Evolutionary conservation across 2,888 invertebrate species (phyloP), one percentile per base, ranked within the genome.

Genomic region (Hypolimnas misippus): DNA sequence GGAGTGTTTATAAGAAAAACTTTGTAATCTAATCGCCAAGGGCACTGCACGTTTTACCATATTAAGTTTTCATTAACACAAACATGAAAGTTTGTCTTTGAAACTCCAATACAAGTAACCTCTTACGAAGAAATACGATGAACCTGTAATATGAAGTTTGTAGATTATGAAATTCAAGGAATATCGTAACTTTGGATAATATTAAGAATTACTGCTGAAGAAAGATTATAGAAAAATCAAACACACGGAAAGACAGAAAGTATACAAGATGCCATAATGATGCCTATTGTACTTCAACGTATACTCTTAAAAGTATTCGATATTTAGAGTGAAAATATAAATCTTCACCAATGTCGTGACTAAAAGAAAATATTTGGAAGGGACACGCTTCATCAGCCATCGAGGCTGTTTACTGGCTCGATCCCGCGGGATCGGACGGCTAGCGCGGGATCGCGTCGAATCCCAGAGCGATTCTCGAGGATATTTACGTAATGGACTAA

Each of bases 281-380:
- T n/a, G n/a, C n/a, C n/a, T n/a, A n/a, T n/a, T n/a, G n/a, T n/a
- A n/a, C n/a, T n/a, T n/a, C n/a, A n/a, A n/a, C n/a, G n/a, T n/a
- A n/a, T n/a, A n/a, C n/a, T n/a, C n/a, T n/a, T n/a, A n/a, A n/a
- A n/a, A n/a, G n/a, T n/a, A n/a, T n/a, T n/a, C n/a, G n/a, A n/a
- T n/a, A n/a, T n/a, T n/a, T n/a, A n/a, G n/a, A n/a, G n/a, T n/a
- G 3, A 16, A 17, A 7, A 8, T 42, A 42, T 19, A 17, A 53
- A 53, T 53, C 40, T 53, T 59, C 52, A 16, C 44, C n/a, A 19
- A 16, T 19, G 7, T 10, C 33, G 33, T 44, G 17, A 57, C 33
- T 14, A 12, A 57, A 35, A 50, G 19, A 49, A 55, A 65, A 57
- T 61, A 57, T 42, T 54, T 52, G 31, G 14, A 50, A 50, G 29